A percentile compares a stretch with the other conserved stretches of the same genome.
Evolutionary conservation across 1,140 invertebrate species (phyloP).

Genomic region (Pachypeltis micranthus): DNA sequence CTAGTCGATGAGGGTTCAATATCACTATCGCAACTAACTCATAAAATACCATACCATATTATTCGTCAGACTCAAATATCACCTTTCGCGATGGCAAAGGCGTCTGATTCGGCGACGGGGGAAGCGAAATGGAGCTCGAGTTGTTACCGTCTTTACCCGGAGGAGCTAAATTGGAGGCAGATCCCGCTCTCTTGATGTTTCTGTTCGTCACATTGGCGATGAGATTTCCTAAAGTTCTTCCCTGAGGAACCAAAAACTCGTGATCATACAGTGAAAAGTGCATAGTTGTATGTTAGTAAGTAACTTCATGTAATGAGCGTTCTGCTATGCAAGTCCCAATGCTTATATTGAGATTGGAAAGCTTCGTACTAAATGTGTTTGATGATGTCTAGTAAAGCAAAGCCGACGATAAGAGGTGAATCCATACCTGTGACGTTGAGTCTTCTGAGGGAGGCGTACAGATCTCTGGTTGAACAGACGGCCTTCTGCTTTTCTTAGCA

Average conservation of each 20-base stretch:
- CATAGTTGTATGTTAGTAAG: not conserved
- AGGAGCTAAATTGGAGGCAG: conserved; percentile 47
- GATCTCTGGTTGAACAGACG: conserved; percentile 30
- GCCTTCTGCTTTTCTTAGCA: conserved; percentile 19
- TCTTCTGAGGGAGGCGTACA: conserved; percentile 29
- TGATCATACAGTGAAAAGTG: not conserved
- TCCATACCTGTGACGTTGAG: conserved; percentile 13
- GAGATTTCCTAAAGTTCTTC: conserved; percentile 27
- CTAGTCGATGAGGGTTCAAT: too few relatives aligned
- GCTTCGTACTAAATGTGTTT: not conserved
- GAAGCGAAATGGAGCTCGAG: conserved; percentile 53
- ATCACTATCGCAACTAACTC: too few relatives aligned
- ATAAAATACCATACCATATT: too few relatives aligned
- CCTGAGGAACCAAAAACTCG: not conserved
- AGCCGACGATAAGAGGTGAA: not conserved
- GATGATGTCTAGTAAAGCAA: too few relatives aligned
- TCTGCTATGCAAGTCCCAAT: too few relatives aligned
- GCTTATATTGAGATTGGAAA: too few relatives aligned
- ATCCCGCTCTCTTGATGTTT: conserved; percentile 46
- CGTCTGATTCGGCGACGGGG: conserved; percentile 63
- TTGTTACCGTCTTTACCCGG: conserved; percentile 37
- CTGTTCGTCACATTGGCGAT: conserved; percentile 41
- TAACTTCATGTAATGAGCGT: too few relatives aligned
- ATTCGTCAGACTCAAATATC: conserved; percentile 22
- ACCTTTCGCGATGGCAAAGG: conserved; percentile 45